Evolutionary conservation across 2,797 vertebrate genomes (phyloP).

Genomic region (Etheostoma nigrum): DNA sequence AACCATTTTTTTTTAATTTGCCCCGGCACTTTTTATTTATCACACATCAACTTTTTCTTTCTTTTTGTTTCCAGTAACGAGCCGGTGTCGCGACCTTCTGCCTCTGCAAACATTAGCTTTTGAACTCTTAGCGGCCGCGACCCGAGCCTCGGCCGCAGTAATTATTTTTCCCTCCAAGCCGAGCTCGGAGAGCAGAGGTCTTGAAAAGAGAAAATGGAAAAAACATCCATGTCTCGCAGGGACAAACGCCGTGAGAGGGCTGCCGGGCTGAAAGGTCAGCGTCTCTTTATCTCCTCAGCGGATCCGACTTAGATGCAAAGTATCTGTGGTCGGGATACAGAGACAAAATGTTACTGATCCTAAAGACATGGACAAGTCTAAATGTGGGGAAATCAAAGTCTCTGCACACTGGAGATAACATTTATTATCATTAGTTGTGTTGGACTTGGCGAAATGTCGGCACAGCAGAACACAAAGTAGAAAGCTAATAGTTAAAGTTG

Average conservation of each 20-base stretch:
- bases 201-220: constrained; percentile 26
- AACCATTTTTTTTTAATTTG: too few relatives aligned
- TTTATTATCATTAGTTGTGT: too few relatives aligned
- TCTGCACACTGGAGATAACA: too few relatives aligned
- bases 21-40: too few relatives aligned
- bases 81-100: constrained; percentile 65
- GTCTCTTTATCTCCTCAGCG: constrained; percentile 34
- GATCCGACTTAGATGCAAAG: constrained; percentile 1
- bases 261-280: constrained; percentile 49
- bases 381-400: neutral
- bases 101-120: constrained; percentile 69
- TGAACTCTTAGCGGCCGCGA: constrained; percentile 53
- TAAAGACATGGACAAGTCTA: neutral
- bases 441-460: too few relatives aligned
- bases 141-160: constrained; percentile 59
- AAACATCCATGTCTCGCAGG: constrained; percentile 59
- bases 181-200: constrained; percentile 56
- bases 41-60: too few relatives aligned
- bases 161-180: constrained; percentile 69
- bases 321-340: constrained; percentile 16
- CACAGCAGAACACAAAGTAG: too few relatives aligned
- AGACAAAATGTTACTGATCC: constrained; percentile 7
- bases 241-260: constrained; percentile 39
- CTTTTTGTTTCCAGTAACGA: constrained; percentile 53
- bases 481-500: too few relatives aligned